Evolutionary conservation across 2,113 vertebrate genomes (phyloP).

Genomic region (Brachirus orientalis): DNA sequence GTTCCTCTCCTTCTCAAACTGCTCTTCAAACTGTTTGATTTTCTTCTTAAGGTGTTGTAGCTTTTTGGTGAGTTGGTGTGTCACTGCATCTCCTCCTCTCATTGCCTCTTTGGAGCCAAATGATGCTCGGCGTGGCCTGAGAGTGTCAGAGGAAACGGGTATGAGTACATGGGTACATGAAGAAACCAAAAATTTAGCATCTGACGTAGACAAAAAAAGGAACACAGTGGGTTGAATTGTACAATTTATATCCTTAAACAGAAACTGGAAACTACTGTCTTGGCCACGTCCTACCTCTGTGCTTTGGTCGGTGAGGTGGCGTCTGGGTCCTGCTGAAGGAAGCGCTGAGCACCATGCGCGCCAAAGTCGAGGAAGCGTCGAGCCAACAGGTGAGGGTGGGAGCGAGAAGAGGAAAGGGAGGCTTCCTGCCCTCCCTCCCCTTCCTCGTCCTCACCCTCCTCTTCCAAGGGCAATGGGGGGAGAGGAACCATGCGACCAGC

Average conservation of each 20-base stretch:
- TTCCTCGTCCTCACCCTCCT: conserved; percentile 79
- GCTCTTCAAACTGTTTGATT: conserved; percentile 97
- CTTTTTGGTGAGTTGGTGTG: conserved; percentile 95
- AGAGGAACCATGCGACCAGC: conserved; percentile 94
- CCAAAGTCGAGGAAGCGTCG: conserved; percentile 95
- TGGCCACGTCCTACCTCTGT: conserved; percentile 81
- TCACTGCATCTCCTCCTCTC: conserved; percentile 87
- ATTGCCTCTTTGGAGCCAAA: conserved; percentile 93
- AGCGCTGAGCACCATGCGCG: conserved; percentile 88
- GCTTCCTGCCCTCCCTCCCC: conserved; percentile 83
- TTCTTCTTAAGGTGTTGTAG: conserved; percentile 94
- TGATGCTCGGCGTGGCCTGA: conserved; percentile 91
- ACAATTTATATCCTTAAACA: too few relatives aligned
- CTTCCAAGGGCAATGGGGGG: conserved; percentile 86
- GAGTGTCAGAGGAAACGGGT: conserved; percentile 16
- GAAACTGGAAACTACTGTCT: too few relatives aligned
- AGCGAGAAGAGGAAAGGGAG: conserved; percentile 70
- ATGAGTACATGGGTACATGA: too few relatives aligned
- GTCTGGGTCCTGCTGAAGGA: conserved; percentile 90
- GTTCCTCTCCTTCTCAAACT: conserved; percentile 96
- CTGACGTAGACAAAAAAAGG: too few relatives aligned
- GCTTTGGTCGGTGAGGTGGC: conserved; percentile 90
- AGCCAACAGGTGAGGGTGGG: conserved; percentile 86
- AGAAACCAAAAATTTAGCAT: too few relatives aligned
- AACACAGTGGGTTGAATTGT: too few relatives aligned